phyloP scores from a whole-genome alignment of 2,888 invertebrate genomes.

The Eupithecia insigniata region DNA sequence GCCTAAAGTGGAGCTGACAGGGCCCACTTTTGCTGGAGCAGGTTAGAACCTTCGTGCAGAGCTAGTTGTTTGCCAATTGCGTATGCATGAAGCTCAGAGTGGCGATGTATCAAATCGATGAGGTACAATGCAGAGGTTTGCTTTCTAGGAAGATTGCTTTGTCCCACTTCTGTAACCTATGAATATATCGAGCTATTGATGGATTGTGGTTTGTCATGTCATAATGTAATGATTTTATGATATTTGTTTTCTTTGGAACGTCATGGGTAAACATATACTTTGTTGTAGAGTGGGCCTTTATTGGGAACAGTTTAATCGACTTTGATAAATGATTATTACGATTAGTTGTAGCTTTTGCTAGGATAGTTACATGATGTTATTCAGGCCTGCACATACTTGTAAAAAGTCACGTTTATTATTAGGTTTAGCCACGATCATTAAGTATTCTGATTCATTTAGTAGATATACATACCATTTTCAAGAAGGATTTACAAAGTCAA shows the following conservation, averaged over 20 bases:
- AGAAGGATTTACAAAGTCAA: too few species aligned
- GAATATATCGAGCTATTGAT: conserved; percentile 39
- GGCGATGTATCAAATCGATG: conserved; percentile 58
- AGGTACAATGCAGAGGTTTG: conserved; percentile 45
- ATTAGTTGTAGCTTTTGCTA: not conserved
- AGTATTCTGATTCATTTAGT: too few species aligned
- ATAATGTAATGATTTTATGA: not conserved
- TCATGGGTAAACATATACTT: not conserved
- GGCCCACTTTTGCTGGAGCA: conserved; percentile 54
- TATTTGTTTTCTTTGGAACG: not conserved
- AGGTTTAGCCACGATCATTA: too few species aligned
- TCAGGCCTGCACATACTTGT: too few species aligned
- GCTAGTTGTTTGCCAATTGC: conserved; percentile 61
- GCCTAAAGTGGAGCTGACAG: conserved; percentile 46
- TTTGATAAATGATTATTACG: not conserved
- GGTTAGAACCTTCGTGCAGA: conserved; percentile 50
- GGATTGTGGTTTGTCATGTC: conserved; percentile 7
- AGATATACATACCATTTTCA: too few species aligned
- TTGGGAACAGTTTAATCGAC: not conserved
- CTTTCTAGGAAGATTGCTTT: conserved; percentile 49
- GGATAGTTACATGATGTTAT: too few species aligned
- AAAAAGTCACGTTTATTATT: too few species aligned
- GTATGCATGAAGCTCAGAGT: conserved; percentile 63
- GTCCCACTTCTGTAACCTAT: conserved; percentile 46
- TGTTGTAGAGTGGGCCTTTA: not conserved